Base-by-base conservation (phyloP, 2,888 invertebrate genomes). In the Sabatieria punctata region DNA sequence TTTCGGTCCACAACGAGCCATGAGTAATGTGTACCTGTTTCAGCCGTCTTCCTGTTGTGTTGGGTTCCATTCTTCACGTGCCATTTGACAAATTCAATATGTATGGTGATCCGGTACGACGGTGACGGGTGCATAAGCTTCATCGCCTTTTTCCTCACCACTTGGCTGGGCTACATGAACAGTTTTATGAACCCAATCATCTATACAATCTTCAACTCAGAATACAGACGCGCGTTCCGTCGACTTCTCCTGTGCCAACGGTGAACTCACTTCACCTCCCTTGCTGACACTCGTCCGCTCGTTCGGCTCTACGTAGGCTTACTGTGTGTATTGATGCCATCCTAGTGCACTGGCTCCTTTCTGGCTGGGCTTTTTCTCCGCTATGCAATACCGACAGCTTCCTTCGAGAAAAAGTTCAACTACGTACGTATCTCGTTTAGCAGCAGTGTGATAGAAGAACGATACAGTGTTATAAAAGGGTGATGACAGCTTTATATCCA, bases 51-150 rank as follows among this genome's bases (percentile, higher is more conserved):
- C 69, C 77, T 97, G 39, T 78, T 89, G 64, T 97, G 95, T 71
- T 97, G 95, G 95, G 81, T 89, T 51, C 97, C 97, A 38, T 97
- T 97, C 74, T 97, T 97, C 77, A 86, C 89, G 2, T 86, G 91
- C 71, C 91, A 89, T 70, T 84, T 93, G 55, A 78, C 89, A 73
- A 91, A 89, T 65, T 95, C 95, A 11, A 78, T 95, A 68, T 95
- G 93, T 73, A 80, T 82, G 60, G 86, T 88, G 69, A 53, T 66
- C 15, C 45, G 48, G 45, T 95, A 95, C 89, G n/a, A 49, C 23
- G 43, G 51, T 4, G 49, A 43, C 11, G 40, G 47, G n/a, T 64
- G 65, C 47, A 50, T 65, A 15, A 52, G 53, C 26, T 48, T 55
- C 39, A 33, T 59, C 33, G 52, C 81, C 45, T 91, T 93, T 68